Percentiles rank a stretch among this genome's conserved stretches.
These are phyloP conservation scores for Papilio polyxenes DNA, from an alignment of 1,140 invertebrate species.

Conservation along the genomic window DNA sequence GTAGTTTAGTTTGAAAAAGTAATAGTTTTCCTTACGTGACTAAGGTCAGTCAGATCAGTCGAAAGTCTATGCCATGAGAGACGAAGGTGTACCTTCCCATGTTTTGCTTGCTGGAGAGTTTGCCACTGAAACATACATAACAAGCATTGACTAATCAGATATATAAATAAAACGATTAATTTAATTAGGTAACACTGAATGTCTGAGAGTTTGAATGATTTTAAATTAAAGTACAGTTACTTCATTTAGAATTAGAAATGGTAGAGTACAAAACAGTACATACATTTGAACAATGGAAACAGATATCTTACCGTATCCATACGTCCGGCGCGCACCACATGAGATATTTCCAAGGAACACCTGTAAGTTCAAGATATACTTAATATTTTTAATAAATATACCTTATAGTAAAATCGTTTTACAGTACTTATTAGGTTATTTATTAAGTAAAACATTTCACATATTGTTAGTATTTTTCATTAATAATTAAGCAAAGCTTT, in stretches of 20 bases:
- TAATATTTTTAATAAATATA: conserved; percentile 28
- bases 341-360: conserved; percentile 72
- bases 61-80: conserved; percentile 93
- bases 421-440: neutral
- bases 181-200: too few relatives aligned
- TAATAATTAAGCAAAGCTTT: conserved; percentile 2
- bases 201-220: too few relatives aligned
- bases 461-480: neutral
- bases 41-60: conserved; percentile 86
- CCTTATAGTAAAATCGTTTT: neutral
- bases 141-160: neutral
- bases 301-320: conserved; percentile 65
- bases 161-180: neutral
- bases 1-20: neutral
- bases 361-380: conserved; percentile 53
- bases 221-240: too few relatives aligned
- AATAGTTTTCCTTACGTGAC: conserved; percentile 83
- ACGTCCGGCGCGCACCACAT: conserved; percentile 73
- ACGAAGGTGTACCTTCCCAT: conserved; percentile 93
- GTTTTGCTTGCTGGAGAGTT: conserved; percentile 95
- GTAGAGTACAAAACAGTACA: neutral
- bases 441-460: neutral
- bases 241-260: too few relatives aligned
- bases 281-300: neutral
- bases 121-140: conserved; percentile 87